Conservation (phyloP, 2,888 invertebrate species). For the Oegoconia quadripuncta region DNA sequence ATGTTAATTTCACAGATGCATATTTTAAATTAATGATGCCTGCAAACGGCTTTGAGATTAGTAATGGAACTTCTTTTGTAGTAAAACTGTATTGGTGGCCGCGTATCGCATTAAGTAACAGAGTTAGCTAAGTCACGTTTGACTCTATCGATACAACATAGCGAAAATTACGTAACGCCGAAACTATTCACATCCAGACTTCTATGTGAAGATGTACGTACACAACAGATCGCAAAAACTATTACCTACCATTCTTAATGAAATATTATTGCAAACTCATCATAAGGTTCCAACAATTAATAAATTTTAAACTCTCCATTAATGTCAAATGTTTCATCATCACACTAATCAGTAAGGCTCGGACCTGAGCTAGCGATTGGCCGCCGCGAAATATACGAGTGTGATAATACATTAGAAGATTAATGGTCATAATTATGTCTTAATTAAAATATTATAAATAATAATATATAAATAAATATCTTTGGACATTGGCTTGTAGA, state of each 20-base stretch:
- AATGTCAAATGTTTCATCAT: too few relatives aligned
- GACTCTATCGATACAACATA: conserved; percentile 51
- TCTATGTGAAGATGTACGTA: conserved; percentile 3
- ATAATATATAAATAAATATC: too few relatives aligned
- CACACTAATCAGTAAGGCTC: too few relatives aligned
- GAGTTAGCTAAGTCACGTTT: conserved; percentile 67
- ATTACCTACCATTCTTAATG: conserved; percentile 6
- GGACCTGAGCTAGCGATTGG: too few relatives aligned
- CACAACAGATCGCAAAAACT: conserved; percentile 3
- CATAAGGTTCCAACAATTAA: conserved; percentile 10
- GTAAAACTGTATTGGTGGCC: conserved; percentile 45
- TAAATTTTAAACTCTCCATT: conserved; percentile 2
- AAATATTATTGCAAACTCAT: conserved; percentile 7
- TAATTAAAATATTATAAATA: too few relatives aligned
- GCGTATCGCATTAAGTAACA: conserved; percentile 55
- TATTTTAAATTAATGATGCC: conserved; percentile 63
- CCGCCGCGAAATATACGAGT: too few relatives aligned
- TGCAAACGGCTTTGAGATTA: conserved; percentile 55
- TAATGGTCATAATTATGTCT: too few relatives aligned
- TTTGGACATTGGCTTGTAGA: too few relatives aligned
- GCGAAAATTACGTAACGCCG: conserved; percentile 51
- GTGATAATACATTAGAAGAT: too few relatives aligned
- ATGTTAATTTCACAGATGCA: conserved; percentile 51
- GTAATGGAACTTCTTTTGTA: conserved; percentile 57
- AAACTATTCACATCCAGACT: conserved; percentile 31